Conservation (phyloP, 2,113 vertebrate species). For the Alligator mississippiensis region DNA sequence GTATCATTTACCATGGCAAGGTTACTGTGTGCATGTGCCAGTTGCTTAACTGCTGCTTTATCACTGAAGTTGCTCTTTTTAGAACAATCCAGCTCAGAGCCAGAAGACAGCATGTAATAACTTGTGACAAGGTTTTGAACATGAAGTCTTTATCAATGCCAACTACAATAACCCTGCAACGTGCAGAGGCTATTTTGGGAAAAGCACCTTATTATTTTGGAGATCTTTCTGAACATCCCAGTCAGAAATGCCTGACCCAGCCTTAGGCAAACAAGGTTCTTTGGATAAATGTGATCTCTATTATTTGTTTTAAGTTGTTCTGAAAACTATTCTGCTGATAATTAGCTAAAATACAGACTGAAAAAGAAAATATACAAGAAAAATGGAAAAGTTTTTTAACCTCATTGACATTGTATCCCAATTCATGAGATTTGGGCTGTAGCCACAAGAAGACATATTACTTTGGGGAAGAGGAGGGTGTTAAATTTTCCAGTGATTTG, state of each 20-base stretch:
- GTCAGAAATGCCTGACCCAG: background rate
- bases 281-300: no score
- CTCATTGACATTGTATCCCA: background rate
- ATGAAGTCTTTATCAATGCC: slow-evolving; percentile 2
- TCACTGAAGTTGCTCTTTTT: background rate
- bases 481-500: background rate
- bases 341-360: background rate
- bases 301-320: background rate
- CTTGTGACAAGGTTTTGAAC: background rate
- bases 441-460: background rate
- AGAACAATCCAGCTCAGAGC: background rate
- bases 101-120: background rate
- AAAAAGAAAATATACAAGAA: background rate
- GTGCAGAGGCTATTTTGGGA: background rate
- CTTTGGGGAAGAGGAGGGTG: background rate
- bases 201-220: background rate
- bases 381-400: background rate
- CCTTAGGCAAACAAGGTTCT: background rate
- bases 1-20: background rate
- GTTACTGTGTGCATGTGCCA: background rate
- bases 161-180: background rate
- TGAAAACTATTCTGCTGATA: background rate
- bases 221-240: background rate
- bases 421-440: background rate
- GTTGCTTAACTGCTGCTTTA: background rate